phyloP scores from a whole-genome alignment of 92 coral and sea anemone species.

The Desmophyllum pertusum region DNA sequence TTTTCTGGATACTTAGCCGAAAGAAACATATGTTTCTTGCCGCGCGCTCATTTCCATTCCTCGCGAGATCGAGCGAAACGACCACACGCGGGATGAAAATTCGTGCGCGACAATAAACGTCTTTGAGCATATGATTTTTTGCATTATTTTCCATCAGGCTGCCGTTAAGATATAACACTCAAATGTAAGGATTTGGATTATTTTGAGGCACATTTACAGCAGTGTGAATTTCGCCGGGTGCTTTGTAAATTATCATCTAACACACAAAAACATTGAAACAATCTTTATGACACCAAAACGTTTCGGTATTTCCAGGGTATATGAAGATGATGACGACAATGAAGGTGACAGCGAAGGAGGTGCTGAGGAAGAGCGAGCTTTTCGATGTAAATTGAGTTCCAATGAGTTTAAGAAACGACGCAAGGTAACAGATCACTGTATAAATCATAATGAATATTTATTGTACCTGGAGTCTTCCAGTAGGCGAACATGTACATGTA shows the following conservation, averaged over 20 bases:
- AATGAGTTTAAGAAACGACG: constrained; percentile 85
- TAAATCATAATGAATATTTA: background rate
- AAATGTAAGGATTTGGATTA: background rate
- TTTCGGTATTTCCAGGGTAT: constrained; percentile 44
- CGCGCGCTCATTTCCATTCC: background rate
- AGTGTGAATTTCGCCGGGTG: background rate
- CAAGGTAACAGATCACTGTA: constrained; percentile 30
- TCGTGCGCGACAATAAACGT: background rate
- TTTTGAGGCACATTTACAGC: background rate
- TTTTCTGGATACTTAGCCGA: background rate
- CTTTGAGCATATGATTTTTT: too few relatives aligned
- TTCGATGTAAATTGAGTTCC: constrained; percentile 66
- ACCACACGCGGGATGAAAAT: background rate
- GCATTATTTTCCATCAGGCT: too few relatives aligned
- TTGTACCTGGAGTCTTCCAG: too few relatives aligned
- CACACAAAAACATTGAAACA: background rate
- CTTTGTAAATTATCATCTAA: background rate
- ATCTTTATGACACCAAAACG: background rate
- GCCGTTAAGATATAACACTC: too few relatives aligned
- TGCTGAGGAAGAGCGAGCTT: constrained; percentile 67
- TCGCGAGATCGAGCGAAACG: background rate
- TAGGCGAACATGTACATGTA: too few relatives aligned
- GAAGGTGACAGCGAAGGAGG: constrained; percentile 50
- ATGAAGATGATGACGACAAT: constrained; percentile 56
- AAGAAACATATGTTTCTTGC: background rate